Base-by-base conservation (phyloP, 1,140 invertebrate species). In the Lanistes nyassanus region DNA sequence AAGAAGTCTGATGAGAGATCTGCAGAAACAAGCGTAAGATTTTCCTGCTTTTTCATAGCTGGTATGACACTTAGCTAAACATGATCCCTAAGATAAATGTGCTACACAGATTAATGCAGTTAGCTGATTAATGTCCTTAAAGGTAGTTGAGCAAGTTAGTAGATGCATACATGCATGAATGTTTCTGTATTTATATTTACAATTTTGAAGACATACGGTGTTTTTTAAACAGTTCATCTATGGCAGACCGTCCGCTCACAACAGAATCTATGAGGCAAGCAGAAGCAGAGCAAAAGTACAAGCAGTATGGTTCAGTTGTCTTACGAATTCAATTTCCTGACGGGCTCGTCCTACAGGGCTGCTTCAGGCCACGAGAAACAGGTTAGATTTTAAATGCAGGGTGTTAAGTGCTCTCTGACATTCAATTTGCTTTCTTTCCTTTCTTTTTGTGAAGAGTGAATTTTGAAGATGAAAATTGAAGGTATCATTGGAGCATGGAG, bases 261-360 rank as follows among this genome's bases (percentile, higher is more conserved):
- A 95, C 94, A 2, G 88, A 91, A 37, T 87, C 91, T 34, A 90
- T 93, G 82, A 89, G 93, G 76, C 88, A 93, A 79, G 86, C 92
- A 47, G 91, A 93, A 83, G 88, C 92, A 75, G 91, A 93, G 78
- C 92, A 90, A 26, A 91, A 91, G 81, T 84, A 94, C 29, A 90
- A 92, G 74, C 91, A 91, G 76, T 95, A 96, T 86, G 92, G 93
- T 79, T 91, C 92, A 83, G 92, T 92, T 62, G 92, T 95, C 16
- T 93, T 96, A 62, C 89, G 95, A 66, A 91, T 97, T 80, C 93
- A 94, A 83, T 96, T 97, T 88, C 94, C 94, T 4, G 92, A 96
- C 88, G 92, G 93, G 68, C 90, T 93, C 64, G 94, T 96, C 39
- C 89, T 96, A 5, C 95, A 97, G 89, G 94, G 93, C 16, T 89